Conservation (phyloP, 1,140 invertebrate species). For the Penaeus indicus region DNA sequence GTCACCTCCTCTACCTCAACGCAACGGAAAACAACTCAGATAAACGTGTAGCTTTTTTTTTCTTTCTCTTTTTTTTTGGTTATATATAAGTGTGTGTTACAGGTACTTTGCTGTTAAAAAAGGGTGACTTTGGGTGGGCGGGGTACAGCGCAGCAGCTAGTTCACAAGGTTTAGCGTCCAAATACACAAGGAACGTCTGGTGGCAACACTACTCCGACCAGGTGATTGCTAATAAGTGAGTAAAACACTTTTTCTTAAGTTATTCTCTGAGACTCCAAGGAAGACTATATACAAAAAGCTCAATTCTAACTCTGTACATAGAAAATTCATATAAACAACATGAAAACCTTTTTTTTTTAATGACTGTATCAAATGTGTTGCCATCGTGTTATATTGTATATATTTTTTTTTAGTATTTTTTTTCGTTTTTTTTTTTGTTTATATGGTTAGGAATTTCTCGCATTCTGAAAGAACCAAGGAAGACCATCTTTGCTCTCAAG, state of each 20-base stretch:
- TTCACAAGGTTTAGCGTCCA: slow-evolving; percentile 19
- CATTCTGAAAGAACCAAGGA: slow-evolving; percentile 38
- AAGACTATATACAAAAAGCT: slow-evolving; percentile 58
- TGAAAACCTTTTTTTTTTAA: slow-evolving; percentile 35
- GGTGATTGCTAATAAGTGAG: slow-evolving; percentile 22
- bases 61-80: not conserved
- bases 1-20: not conserved
- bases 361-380: slow-evolving; percentile 54
- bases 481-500: slow-evolving; percentile 48
- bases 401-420: not conserved
- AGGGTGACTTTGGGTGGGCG: not conserved
- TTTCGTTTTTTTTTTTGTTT: too few species aligned
- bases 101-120: slow-evolving; percentile 3
- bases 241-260: slow-evolving; percentile 34
- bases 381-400: slow-evolving; percentile 37
- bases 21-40: not conserved
- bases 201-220: slow-evolving; percentile 12
- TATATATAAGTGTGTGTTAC: too few species aligned
- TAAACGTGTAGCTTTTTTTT: not conserved
- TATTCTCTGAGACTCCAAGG: slow-evolving; percentile 59
- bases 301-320: slow-evolving; percentile 50
- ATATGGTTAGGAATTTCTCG: not conserved
- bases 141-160: not conserved
- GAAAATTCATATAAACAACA: slow-evolving; percentile 60
- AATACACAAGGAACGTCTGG: slow-evolving; percentile 18